phyloP scores from a whole-genome alignment of 1,140 invertebrate species.

The Cardiocondyla obscurior region DNA sequence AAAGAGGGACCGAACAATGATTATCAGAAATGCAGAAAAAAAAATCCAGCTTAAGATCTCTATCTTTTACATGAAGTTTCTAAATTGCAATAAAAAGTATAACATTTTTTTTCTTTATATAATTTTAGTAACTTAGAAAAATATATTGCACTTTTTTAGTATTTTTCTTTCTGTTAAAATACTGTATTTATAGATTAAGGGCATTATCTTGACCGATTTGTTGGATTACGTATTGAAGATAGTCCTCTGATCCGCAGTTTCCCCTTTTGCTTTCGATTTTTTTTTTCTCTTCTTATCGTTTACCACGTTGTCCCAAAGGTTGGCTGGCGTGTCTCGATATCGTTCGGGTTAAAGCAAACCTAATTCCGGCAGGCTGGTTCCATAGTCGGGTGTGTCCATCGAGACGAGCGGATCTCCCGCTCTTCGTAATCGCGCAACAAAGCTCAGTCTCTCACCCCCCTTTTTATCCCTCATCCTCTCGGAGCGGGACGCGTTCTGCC shows the following conservation, averaged over 20 bases:
- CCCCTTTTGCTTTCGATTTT: background rate
- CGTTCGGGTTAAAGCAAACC: conserved; percentile 68
- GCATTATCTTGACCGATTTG: conserved; percentile 25
- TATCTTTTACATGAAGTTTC: background rate
- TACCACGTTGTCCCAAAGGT: conserved; percentile 24
- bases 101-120: background rate
- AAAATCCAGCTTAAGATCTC: background rate
- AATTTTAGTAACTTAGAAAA: background rate
- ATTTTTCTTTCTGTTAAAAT: background rate
- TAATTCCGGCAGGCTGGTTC: conserved; percentile 68
- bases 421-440: conserved; percentile 74
- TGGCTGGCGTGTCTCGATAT: conserved; percentile 65
- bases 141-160: background rate
- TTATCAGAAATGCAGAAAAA: conserved; percentile 47
- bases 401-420: conserved; percentile 59
- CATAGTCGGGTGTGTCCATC: conserved; percentile 50
- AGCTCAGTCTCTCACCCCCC: conserved; percentile 60
- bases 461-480: conserved; percentile 3
- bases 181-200: conserved; percentile 28
- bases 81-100: background rate
- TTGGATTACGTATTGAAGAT: conserved; percentile 58
- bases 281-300: conserved; percentile 19
- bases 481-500: conserved; percentile 6
- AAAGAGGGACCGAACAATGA: conserved; percentile 59
- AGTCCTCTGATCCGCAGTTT: background rate